Evolutionary conservation across 2,888 invertebrate genomes (phyloP).

Genomic region (Catocala nupta): DNA sequence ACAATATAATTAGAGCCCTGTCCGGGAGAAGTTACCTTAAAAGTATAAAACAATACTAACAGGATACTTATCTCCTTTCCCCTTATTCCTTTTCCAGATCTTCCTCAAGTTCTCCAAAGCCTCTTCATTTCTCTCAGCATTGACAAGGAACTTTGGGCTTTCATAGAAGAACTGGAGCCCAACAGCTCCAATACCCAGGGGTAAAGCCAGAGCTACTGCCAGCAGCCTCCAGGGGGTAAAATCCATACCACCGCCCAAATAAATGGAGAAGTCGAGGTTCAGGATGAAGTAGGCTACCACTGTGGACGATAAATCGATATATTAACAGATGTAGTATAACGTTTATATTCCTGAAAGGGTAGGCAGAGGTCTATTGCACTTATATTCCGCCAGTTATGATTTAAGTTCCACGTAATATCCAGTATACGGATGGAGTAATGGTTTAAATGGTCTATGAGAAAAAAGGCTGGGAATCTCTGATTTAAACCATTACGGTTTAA

Average conservation of each 20-base stretch:
- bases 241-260: constrained; percentile 54
- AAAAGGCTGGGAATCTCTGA: too few species aligned
- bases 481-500: too few species aligned
- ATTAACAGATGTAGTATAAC: too few species aligned
- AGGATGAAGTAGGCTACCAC: constrained; percentile 58
- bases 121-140: constrained; percentile 85
- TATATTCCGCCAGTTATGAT: too few species aligned
- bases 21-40: too few species aligned
- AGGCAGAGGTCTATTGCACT: too few species aligned
- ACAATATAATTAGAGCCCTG: too few species aligned
- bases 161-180: constrained; percentile 88
- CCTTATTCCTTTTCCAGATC: constrained; percentile 87
- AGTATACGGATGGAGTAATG: too few species aligned
- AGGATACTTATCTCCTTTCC: constrained; percentile 46
- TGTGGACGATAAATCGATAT: constrained; percentile 23
- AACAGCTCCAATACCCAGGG: constrained; percentile 87
- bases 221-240: constrained; percentile 70
- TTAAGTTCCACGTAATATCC: too few species aligned
- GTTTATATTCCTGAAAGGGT: too few species aligned
- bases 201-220: constrained; percentile 75
- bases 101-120: constrained; percentile 87
- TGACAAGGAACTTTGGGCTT: constrained; percentile 91
- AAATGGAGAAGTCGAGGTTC: constrained; percentile 54
- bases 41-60: constrained; percentile 40
- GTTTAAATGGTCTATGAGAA: too few species aligned